Evolutionary conservation across 2,113 vertebrate genomes (phyloP), one percentile per base, ranked within the genome.

Genomic region (Hippocampus barbouri): DNA sequence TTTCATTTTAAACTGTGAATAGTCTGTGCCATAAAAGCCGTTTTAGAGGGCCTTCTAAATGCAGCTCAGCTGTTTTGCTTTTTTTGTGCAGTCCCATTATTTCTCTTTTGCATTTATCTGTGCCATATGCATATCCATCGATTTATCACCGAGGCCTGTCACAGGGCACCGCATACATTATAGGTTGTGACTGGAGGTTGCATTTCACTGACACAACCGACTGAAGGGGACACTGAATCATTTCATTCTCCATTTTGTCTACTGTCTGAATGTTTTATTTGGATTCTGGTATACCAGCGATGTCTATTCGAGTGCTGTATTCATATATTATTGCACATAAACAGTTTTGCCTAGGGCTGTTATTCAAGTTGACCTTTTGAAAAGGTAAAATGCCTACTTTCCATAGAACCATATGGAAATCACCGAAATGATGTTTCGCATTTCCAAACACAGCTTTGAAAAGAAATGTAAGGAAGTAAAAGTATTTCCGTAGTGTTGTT

Each of bases 341-440:
- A 83, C 63, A 20, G 73, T 66, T 72, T 56, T 82, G 83, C 80
- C 75, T 34, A 47, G 16, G 82, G 79, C 77, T 77, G 71, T 75
- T 84, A 73, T 73, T 83, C 72, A 65, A 56, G 5, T 68, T 89
- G 89, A 89, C 89, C 90, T 92, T 90, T 88, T 66, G 70, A 86
- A 87, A 85, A 82, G 82, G 41, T 80, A 70, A 85, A 85, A 78
- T 81, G 83, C 85, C 87, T 84, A 81, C 75, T 64, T 79, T 83
- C 59, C 81, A 81, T 70, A 40, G 53, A 60, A 78, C 82, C 59
- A 76, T 84, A 81, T 74, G 76, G 60, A 84, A 85, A 88, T 71
- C 73, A 71, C 61, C 53, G 53, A 68, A 74, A 38, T 70, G 15
- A 25, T 40, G 34, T 63, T 67, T 76, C 34, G 27, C 66, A 67